Conservation (phyloP, 2,113 vertebrate species). For the Ctenomys sociabilis region DNA sequence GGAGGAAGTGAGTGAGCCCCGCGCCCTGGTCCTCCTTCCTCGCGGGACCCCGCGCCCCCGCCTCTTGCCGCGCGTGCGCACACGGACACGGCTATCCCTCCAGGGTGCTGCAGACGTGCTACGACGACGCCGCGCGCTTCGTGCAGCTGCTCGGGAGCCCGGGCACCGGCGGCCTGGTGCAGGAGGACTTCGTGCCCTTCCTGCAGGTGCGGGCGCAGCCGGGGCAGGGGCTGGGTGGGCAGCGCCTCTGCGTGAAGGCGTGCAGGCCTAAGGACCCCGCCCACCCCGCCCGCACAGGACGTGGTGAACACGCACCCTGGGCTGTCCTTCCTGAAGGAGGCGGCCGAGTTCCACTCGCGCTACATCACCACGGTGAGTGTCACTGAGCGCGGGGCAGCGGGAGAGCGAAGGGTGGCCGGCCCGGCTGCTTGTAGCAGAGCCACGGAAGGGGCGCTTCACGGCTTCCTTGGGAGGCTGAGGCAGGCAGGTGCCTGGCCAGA, state of each 20-base stretch:
- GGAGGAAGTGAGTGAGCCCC: conserved; percentile 94
- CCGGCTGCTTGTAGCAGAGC: background rate
- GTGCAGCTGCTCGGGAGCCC: conserved; percentile 95
- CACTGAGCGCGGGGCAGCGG: too few relatives aligned
- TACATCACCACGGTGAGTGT: conserved; percentile 98
- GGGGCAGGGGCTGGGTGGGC: background rate
- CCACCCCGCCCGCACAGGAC: conserved; percentile 86
- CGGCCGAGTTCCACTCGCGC: conserved; percentile 96
- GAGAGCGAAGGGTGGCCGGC: too few relatives aligned
- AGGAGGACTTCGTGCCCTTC: conserved; percentile 98
- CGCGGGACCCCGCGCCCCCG: too few relatives aligned
- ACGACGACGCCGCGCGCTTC: conserved; percentile 95
- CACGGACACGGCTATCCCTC: fast-evolving
- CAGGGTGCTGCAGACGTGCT: conserved; percentile 92
- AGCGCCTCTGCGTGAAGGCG: background rate
- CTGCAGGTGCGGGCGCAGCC: conserved; percentile 90
- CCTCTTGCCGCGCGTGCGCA: too few relatives aligned
- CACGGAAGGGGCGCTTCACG: too few relatives aligned
- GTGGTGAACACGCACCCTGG: conserved; percentile 96
- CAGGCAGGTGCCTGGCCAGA: background rate
- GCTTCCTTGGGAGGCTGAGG: background rate
- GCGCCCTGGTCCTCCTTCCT: too few relatives aligned
- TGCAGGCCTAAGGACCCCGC: background rate
- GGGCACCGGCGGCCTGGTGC: conserved; percentile 95
- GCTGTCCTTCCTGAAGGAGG: conserved; percentile 95